Base-by-base conservation (phyloP, 2,888 invertebrate genomes). In the Orchestes rusci region DNA sequence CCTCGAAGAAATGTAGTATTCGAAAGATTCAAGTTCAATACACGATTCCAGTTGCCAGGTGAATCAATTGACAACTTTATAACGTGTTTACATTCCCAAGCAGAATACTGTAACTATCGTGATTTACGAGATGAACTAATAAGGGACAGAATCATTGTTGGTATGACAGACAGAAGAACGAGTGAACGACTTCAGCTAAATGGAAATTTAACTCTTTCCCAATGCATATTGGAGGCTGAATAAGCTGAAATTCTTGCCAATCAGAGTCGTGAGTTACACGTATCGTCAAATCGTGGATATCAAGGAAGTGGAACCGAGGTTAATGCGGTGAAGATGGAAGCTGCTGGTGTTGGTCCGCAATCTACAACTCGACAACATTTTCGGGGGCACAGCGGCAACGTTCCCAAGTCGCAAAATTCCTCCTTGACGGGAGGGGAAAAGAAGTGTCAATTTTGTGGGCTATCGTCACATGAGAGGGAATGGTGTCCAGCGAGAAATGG, bases 231-330 rank as follows among this genome's bases (percentile, higher is more conserved):
- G 10, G 34, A 37, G 28, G 47, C 32, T 13, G 48, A 50, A 34
- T 44, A 50, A 44, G 44, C 44, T 10, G 50, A 50, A 33, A 5
- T 50, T 3, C 45, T 44, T 32, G 44, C 41, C 8, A 33, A 13
- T n/a, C 49, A 49, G 19, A 44, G 23, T 16, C 19, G 37, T n/a
- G 42, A 42, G 40, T 15, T 40, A 13, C 42, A 31, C 5, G 15
- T n/a, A 7, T 31, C 32, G 8, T 8, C 7, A 5, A 23, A 23
- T 23, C 7, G 7, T 8, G 23, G 23, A 23, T n/a, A n/a, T n/a
- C n/a, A n/a, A n/a, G n/a, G n/a, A n/a, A n/a, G n/a, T n/a, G 23
- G 23, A 23, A 23, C 23, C 23, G 23, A 23, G 8, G 23, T 23
- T 5, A 23, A 23, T 8, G 23, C 23, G 23, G 23, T 23, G 5